phyloP scores from a whole-genome alignment of 2,113 vertebrate genomes.

The Oncorhynchus clarkii region DNA sequence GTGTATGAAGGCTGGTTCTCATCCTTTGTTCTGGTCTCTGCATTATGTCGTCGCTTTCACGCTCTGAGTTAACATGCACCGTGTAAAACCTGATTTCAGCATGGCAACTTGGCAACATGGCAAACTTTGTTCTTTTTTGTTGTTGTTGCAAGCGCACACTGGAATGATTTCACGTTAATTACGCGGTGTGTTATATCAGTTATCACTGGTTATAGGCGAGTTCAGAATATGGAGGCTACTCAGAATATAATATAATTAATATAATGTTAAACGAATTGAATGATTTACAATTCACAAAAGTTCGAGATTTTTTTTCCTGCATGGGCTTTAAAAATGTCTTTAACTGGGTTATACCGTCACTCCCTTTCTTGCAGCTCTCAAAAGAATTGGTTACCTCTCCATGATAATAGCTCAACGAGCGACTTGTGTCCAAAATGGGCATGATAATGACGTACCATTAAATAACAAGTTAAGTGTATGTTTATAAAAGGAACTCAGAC shows the following conservation, averaged over 20 bases:
- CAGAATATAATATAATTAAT: neutral
- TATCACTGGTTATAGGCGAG: slow-evolving; percentile 42
- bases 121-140: slow-evolving; percentile 33
- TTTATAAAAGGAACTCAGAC: slow-evolving; percentile 61
- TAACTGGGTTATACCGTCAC: neutral
- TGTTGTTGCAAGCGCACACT: slow-evolving; percentile 7
- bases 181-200: slow-evolving; percentile 61
- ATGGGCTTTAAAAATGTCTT: slow-evolving; percentile 19
- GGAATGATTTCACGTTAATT: slow-evolving; percentile 57
- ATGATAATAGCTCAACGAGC: slow-evolving; percentile 62
- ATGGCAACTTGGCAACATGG: slow-evolving; percentile 34
- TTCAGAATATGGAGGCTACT: neutral
- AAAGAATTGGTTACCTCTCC: slow-evolving; percentile 34
- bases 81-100: slow-evolving; percentile 53
- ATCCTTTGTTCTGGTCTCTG: slow-evolving; percentile 64
- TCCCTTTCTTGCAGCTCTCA: neutral
- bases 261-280: neutral
- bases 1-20: slow-evolving; percentile 37
- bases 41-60: slow-evolving; percentile 69
- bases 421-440: slow-evolving; percentile 54
- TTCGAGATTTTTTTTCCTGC: neutral
- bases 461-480: slow-evolving; percentile 70
- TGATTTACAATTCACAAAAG: neutral
- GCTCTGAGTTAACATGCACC: slow-evolving; percentile 63
- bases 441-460: slow-evolving; percentile 54